Conservation (phyloP, 1,140 invertebrate species). For the Drosophila murphyi region DNA sequence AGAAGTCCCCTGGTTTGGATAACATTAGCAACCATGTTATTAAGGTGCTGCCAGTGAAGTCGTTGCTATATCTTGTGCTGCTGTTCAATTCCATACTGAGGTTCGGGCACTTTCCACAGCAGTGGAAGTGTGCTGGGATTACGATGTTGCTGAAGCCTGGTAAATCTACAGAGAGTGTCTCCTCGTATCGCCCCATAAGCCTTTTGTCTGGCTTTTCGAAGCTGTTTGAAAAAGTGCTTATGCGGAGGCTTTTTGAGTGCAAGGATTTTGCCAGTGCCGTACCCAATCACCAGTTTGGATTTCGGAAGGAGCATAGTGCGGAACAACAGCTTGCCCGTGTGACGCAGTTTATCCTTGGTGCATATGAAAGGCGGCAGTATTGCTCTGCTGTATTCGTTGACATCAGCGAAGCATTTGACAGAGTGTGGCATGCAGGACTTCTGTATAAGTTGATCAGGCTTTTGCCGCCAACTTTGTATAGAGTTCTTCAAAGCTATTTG, state of each 20-base stretch:
- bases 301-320: conserved; percentile 8
- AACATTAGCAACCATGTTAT: too few species aligned
- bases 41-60: too few species aligned
- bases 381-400: conserved; percentile 19
- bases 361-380: neutral
- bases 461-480: neutral
- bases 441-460: conserved; percentile 16
- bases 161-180: too few species aligned
- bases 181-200: too few species aligned
- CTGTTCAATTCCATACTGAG: too few species aligned
- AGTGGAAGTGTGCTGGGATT: too few species aligned
- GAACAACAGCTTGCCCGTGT: conserved; percentile 7
- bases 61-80: too few species aligned
- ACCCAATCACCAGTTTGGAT: conserved; percentile 20
- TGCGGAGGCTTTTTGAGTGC: neutral
- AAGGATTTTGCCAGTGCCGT: neutral
- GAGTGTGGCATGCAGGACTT: conserved; percentile 20
- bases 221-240: conserved; percentile 6
- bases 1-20: too few species aligned
- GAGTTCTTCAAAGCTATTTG: conserved; percentile 16
- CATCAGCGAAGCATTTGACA: conserved; percentile 22
- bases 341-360: neutral
- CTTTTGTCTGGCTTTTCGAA: neutral
- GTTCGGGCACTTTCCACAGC: too few species aligned
- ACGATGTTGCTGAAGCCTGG: too few species aligned